Evolutionary conservation across 2,888 invertebrate species (phyloP), one percentile per base, ranked within the genome.

Genomic region (Spisula subtruncata): DNA sequence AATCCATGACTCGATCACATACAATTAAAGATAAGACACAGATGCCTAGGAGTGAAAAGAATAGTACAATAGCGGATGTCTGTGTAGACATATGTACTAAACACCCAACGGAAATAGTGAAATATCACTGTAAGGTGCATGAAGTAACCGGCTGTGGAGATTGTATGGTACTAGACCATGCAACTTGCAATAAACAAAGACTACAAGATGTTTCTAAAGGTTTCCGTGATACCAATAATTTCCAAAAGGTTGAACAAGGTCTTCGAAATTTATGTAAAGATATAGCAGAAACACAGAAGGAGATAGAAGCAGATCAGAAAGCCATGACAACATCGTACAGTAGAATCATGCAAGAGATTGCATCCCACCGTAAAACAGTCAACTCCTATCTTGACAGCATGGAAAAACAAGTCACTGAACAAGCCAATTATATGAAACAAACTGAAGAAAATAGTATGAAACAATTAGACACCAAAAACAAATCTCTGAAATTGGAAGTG

Each of bases 41-140:
- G 56, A 82, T 82, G 82, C 82, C 56, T 1, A 12, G 1, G 2
- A 20, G 4, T 6, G 29, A 82, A 32, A 5, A 8, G 16, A 20
- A 20, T 6, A 32, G 16, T 4, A 60, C 6, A 60, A n/a, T n/a
- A 0, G 18, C 20, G 2, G 56, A 82, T 32, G 35, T 56, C 16
- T 82, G 82, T 32, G 0, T 48, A 32, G 82, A 82, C 14, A 20
- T 51, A 12, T 82, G 82, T 56, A 18, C 54, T 8, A 35, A 8
- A 29, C 82, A 82, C 35, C 16, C 10, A 56, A 82, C 54, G 1
- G 82, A 82, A 56, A 82, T 82, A 32, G 35, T 56, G 18, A 82
- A 82, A 14, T 82, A 56, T 35, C 54, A 82, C 32, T 82, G 82
- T 32, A 32, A 82, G 25, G 82, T 1, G 1, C 82, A 82, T 29